Evolutionary conservation across 2,797 vertebrate species (phyloP).

Genomic region (Myripristis jacobus): DNA sequence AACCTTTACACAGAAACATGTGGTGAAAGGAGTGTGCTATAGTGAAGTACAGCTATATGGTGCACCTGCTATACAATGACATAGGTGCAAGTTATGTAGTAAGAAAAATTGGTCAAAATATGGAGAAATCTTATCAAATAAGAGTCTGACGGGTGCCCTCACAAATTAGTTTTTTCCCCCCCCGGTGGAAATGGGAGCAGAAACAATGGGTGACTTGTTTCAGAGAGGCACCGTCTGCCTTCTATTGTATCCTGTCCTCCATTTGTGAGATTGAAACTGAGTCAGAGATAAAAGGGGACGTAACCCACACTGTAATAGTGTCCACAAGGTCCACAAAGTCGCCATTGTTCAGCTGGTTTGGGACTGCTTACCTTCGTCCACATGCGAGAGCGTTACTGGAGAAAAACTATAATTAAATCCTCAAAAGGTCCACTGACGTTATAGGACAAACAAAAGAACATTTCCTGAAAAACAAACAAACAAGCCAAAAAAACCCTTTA

Average conservation of each 20-base stretch:
- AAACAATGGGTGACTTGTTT: slow-evolving; percentile 80
- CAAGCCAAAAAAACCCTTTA: no score
- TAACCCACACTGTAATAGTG: slow-evolving; percentile 40
- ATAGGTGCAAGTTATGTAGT: background rate
- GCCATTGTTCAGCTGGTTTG: slow-evolving; percentile 56
- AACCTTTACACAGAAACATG: no score
- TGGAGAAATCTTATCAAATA: slow-evolving; percentile 50
- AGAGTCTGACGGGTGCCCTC: slow-evolving; percentile 27
- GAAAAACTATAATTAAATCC: background rate
- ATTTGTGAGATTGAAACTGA: slow-evolving; percentile 71
- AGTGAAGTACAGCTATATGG: no score
- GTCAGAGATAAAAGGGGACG: slow-evolving; percentile 64
- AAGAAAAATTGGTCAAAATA: no score
- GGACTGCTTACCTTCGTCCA: slow-evolving; percentile 29
- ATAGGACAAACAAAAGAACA: no score
- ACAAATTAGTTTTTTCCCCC: slow-evolving; percentile 60
- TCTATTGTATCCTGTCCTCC: slow-evolving; percentile 52
- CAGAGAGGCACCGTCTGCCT: slow-evolving; percentile 45
- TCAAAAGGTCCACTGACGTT: background rate
- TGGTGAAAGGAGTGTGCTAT: background rate
- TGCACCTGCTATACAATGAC: background rate
- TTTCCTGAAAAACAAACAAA: no score
- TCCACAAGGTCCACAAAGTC: slow-evolving; percentile 64
- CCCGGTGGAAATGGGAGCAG: slow-evolving; percentile 49
- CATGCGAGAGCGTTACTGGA: background rate